Evolutionary conservation across 2,888 invertebrate species (phyloP), one percentile per base, ranked within the genome.

Genomic region (Priocnemis perturbator): DNA sequence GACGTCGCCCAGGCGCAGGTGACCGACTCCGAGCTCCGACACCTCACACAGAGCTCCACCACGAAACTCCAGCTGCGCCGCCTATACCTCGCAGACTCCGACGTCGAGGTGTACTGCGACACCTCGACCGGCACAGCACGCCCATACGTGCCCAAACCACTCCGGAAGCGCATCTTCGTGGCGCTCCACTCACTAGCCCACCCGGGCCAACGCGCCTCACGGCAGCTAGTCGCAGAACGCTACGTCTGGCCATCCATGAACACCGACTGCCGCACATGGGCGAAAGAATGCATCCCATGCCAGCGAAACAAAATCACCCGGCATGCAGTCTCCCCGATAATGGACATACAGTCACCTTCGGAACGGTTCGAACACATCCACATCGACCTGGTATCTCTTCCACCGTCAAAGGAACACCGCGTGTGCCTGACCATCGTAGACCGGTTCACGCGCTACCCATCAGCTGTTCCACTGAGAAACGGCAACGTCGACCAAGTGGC

Each of bases 341-440:
- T 77, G 20, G 68, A 70, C 0, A 81, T 83, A 47, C 21, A 74
- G n/a, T 19, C 79, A 56, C 85, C 85, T 3, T 64, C 69, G 3
- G 65, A 62, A 3, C 71, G 87, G 9, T 85, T 89, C 74, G 66
- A 72, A 9, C 81, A 86, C 63, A 60, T 88, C 0, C 85, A 89
- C 62, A 69, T 86, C 0, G 89, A 89, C 59, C 26, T 87, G 1
- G 73, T 87, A 3, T 68, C 60, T 0, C 21, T 69, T 60, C 73
- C 67, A 4, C 14, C 9, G 20, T 62, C 65, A 0, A 14, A 47
- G 11, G 70, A 69, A 0, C 67, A 11, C 23, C 67, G 76, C 1
- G 89, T 89, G 65, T 82, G 82, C 20, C 79, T 89, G 3, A 89
- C 89, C 0, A 79, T 80, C 69, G 68, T 85, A 3, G 84, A 86